A percentile compares a stretch with the other conserved stretches of the same genome.
Evolutionary conservation across 2,888 invertebrate species (phyloP).

Genomic region (Machimus rusticus): DNA sequence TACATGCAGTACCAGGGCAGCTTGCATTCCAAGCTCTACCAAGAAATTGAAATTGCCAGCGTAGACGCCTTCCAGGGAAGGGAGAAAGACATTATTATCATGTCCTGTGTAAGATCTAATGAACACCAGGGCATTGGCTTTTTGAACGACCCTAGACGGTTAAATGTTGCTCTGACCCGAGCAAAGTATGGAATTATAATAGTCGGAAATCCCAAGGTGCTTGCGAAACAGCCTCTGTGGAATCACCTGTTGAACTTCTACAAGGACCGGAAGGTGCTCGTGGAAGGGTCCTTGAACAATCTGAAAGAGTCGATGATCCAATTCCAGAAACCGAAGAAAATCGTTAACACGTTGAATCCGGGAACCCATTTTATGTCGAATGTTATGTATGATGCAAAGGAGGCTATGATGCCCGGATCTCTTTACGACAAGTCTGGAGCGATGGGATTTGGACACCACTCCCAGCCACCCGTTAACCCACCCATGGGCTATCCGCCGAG

Average conservation of each 20-base stretch:
- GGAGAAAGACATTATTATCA: constrained; percentile 98
- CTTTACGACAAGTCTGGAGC: constrained; percentile 82
- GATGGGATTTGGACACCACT: constrained; percentile 37
- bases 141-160: constrained; percentile 93
- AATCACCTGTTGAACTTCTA: constrained; percentile 96
- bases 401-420: constrained; percentile 92
- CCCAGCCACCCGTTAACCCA: constrained; percentile 41
- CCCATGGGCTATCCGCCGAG: constrained; percentile 46
- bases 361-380: constrained; percentile 98
- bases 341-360: constrained; percentile 93
- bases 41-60: constrained; percentile 98
- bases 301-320: constrained; percentile 96
- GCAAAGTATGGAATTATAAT: constrained; percentile 98
- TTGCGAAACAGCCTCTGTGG: constrained; percentile 98
- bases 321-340: constrained; percentile 95
- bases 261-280: constrained; percentile 91
- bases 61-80: constrained; percentile 99
- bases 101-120: constrained; percentile 98
- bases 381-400: constrained; percentile 95
- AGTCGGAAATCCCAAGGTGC: constrained; percentile 98
- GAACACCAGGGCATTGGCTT: constrained; percentile 99
- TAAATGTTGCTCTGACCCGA: constrained; percentile 97
- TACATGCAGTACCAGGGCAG: constrained; percentile 99
- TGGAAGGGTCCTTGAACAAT: constrained; percentile 97
- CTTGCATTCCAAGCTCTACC: constrained; percentile 93